A percentile compares a stretch with the other conserved stretches of the same genome.
Evolutionary conservation across 2,888 invertebrate genomes (phyloP).

Genomic region (Stegophylla sp.): DNA sequence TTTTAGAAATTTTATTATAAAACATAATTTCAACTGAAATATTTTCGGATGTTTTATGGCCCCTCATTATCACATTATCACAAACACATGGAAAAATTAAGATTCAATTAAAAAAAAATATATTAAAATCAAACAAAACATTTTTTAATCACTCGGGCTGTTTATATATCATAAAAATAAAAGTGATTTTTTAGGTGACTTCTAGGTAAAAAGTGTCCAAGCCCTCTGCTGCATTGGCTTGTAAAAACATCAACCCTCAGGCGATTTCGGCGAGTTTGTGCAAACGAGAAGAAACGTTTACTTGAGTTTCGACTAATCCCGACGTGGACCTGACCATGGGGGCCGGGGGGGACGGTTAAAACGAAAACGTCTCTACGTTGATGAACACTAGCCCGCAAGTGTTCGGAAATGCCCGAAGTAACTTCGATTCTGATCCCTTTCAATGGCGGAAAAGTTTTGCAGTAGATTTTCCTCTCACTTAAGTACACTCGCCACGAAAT

Average conservation of each 20-base stretch:
- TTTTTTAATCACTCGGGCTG: neutral
- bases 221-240: no score
- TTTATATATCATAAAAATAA: neutral
- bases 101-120: no score
- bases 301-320: neutral
- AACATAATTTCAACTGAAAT: no score
- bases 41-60: no score
- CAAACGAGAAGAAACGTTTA: neutral
- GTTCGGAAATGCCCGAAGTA: constrained; percentile 8
- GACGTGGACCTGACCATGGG: no score
- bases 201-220: no score
- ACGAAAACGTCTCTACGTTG: neutral
- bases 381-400: neutral
- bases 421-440: constrained; percentile 14
- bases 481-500: neutral
- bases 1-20: no score
- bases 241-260: neutral
- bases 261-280: neutral
- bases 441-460: constrained; percentile 6
- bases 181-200: no score
- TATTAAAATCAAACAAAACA: no score
- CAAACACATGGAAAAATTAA: no score
- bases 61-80: no score
- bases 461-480: neutral
- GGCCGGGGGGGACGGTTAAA: neutral